Evolutionary conservation across 2,888 invertebrate genomes (phyloP), one percentile per base, ranked within the genome.

Genomic region (Himalopsyche tibetana): DNA sequence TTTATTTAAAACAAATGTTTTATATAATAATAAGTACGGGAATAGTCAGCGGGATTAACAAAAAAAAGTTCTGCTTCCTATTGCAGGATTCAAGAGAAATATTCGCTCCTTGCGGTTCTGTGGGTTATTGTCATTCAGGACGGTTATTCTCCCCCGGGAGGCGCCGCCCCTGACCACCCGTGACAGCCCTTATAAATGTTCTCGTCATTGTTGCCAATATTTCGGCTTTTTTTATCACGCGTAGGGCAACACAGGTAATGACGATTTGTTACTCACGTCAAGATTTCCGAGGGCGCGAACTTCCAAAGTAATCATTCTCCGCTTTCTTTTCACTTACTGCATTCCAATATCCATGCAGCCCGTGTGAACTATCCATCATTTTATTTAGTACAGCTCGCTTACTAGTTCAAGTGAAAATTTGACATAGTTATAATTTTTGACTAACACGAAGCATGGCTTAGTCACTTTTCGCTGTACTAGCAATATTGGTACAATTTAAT

Each of bases 171-270:
- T 45, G 74, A 85, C 85, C 85, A 79, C 80, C 83, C 82, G 85
- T 82, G 82, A 69, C 85, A 84, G 79, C 80, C 85, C 82, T 87
- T 86, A 87, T 87, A 87, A 85, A 87, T 85, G 84, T 83, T 83
- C 83, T 82, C 79, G 85, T 82, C 85, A 85, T 85, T 85, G 82
- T 83, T 55, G 85, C 87, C 85, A 56, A 83, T 87, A 85, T 87
- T 87, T 82, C 80, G 55, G 63, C 55, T 74, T 84, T 83, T 40
- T 84, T 82, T 74, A 74, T 74, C 74, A 74, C 38, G 74, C 74
- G 74, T 51, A 51, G 15, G 51, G 51, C 74, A 28, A 28, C 79
- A 84, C 28, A 79, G 55, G 84, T 84, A 84, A 84, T 84, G 84
- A 82, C 84, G 36, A 84, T 84, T 84, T 84, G 84, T 84, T 80